Base-by-base conservation (phyloP, 2,113 vertebrate genomes). In the Notarius lentiginosus region DNA sequence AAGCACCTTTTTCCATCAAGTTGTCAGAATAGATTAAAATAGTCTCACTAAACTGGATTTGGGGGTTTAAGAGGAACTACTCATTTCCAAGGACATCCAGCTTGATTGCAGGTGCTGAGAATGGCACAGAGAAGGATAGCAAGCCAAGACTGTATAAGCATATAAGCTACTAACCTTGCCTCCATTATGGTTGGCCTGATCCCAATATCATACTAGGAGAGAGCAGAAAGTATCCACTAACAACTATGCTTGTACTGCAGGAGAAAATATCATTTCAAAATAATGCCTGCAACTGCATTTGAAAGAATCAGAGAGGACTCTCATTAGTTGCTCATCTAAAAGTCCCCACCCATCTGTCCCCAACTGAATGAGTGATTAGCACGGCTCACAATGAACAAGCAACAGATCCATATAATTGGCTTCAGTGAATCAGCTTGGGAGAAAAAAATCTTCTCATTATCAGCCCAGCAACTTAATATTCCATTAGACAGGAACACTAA, bases 1-100 rank as follows among this genome's bases (percentile, higher is more conserved):
- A 63, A 66, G 51, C 81, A 83, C 61, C 47, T 83, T 66, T 83
- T 51, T 27, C 30, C 24, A 27, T 66, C 24, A 12, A 9, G 24
- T n/a, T 66, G 81, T 18, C 81, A 66, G 81, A 82, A 66, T 18
- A 83, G 24, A 66, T 83, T 66, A 83, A 83, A 83, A 66, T 27
- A 27, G 20, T n/a, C 41, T 24, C 20, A 82, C 41, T 51, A 18
- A 83, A 83, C 14, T 53, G 61, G 47, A 66, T 66, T 83, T 81
- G 27, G 27, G 55, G 12, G 49, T 41, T 30, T 34, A 30, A 2
- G 9, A 79, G 27, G 41, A 79, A 58, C 15, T 17, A 82, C 80
- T 47, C 7, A 63, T 51, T 83, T 83, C 81, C 47, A 83, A 83
- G 34, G 81, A 66, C 81, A 66, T 66, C 81, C 81, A 83, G 66